Conservation (phyloP, 2,888 invertebrate genomes). For the Trichogramma evanescens region DNA sequence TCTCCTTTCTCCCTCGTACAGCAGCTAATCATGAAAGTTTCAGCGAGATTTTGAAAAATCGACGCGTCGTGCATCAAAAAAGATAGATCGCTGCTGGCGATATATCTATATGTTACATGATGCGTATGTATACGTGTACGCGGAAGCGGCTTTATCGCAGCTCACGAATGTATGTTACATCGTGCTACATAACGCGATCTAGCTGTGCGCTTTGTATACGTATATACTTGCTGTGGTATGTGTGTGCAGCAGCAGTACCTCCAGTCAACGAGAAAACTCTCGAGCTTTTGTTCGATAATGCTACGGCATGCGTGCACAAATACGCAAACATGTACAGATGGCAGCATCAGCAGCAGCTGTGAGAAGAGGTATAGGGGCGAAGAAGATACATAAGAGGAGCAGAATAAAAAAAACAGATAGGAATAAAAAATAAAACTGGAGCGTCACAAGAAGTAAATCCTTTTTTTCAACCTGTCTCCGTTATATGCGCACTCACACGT, state of each 20-base stretch:
- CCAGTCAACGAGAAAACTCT: too few species aligned
- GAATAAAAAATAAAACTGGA: too few species aligned
- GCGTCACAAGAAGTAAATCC: too few species aligned
- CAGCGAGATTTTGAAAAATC: conserved; percentile 13
- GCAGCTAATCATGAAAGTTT: conserved; percentile 18
- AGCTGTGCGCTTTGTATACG: neutral
- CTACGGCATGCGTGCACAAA: too few species aligned
- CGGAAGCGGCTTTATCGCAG: neutral
- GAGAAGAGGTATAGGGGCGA: too few species aligned
- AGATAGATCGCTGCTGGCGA: conserved; percentile 22
- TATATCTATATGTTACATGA: conserved; percentile 38
- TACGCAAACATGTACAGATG: too few species aligned
- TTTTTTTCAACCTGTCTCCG: neutral
- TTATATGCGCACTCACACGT: neutral
- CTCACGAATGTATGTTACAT: conserved; percentile 6
- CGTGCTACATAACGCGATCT: neutral
- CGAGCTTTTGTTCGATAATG: too few species aligned
- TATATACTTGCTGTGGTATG: neutral
- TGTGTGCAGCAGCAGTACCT: neutral
- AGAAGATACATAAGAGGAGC: too few species aligned
- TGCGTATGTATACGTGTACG: conserved; percentile 7
- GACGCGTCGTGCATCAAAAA: conserved; percentile 14
- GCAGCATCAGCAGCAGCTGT: too few species aligned
- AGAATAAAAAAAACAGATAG: too few species aligned
- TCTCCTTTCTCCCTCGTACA: neutral